These are phyloP conservation scores for Chaenogobius annularis DNA, from an alignment of 2,113 vertebrate species.

Conservation along the genomic window DNA sequence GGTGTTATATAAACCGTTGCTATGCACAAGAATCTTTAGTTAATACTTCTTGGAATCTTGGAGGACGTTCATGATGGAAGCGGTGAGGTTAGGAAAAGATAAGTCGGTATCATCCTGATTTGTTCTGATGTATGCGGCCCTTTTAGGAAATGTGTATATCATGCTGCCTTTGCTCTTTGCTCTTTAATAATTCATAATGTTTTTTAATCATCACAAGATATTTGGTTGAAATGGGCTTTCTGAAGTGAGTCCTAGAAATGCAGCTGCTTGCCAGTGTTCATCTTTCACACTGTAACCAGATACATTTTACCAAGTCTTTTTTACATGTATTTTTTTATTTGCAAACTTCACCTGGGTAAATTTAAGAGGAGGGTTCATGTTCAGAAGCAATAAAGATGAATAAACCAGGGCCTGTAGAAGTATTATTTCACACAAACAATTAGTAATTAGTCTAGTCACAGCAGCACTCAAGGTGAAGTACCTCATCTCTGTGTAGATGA, in stretches of 20 bases:
- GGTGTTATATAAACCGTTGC: background rate
- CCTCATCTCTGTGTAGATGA: background rate
- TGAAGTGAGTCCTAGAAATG: slow-evolving; percentile 40
- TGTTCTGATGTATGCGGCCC: slow-evolving; percentile 16
- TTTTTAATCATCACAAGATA: slow-evolving; percentile 26
- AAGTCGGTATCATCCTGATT: background rate
- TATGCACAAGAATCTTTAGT: background rate
- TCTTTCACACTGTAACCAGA: background rate
- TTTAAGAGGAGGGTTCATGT: background rate
- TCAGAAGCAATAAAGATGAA: too few relatives aligned
- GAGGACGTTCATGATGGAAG: slow-evolving; percentile 3
- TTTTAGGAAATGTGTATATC: slow-evolving; percentile 36
- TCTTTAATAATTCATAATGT: slow-evolving; percentile 61
- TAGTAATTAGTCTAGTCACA: background rate
- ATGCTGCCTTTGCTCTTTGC: slow-evolving; percentile 24
- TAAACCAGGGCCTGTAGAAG: background rate
- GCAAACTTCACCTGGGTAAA: background rate
- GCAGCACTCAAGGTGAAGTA: background rate
- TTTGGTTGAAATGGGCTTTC: slow-evolving; percentile 11
- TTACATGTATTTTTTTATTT: background rate
- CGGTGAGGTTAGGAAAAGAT: slow-evolving; percentile 24
- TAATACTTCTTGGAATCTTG: background rate
- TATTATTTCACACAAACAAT: background rate
- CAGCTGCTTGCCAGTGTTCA: slow-evolving; percentile 16
- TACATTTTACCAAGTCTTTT: background rate